Conservation (phyloP, 1,140 invertebrate species). For the Pseudachorutes palmiensis region DNA sequence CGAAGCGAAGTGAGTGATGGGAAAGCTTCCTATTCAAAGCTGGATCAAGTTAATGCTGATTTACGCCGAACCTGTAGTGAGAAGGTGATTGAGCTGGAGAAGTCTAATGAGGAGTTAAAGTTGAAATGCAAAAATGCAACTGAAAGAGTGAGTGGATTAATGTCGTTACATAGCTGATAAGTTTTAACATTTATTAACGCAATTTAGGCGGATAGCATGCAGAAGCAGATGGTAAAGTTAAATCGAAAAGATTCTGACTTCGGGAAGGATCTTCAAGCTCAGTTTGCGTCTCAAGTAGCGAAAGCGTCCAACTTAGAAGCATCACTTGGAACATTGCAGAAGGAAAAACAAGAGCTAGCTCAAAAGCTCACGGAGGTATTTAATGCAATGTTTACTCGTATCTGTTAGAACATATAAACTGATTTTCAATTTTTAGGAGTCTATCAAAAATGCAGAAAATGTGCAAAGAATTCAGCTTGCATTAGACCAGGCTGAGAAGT, state of each 20-base stretch:
- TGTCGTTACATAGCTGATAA: not conserved
- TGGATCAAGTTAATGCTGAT: conserved; percentile 29
- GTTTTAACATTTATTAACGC: not conserved
- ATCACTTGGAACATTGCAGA: conserved; percentile 8
- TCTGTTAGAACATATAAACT: no score
- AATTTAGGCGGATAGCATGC: conserved; percentile 11
- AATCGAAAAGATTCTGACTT: conserved; percentile 20
- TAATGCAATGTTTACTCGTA: not conserved
- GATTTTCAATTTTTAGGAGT: no score
- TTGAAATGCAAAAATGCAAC: conserved; percentile 18
- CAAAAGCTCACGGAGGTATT: conserved; percentile 20
- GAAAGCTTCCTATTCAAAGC: conserved; percentile 18
- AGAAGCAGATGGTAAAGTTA: conserved; percentile 9
- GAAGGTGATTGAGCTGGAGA: conserved; percentile 23
- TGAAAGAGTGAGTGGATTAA: conserved; percentile 9
- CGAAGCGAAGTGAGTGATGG: conserved; percentile 30
- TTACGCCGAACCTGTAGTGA: conserved; percentile 16
- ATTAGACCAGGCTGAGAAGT: conserved; percentile 21
- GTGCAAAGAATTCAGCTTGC: conserved; percentile 18
- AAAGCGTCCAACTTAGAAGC: conserved; percentile 7
- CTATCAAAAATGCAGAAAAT: conserved; percentile 12
- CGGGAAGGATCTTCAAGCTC: conserved; percentile 5
- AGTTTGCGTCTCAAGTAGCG: not conserved
- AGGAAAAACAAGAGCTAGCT: conserved; percentile 24
- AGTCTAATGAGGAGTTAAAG: conserved; percentile 12